Conservation (phyloP, 2,797 vertebrate species). For the Anolis apletophallus region DNA sequence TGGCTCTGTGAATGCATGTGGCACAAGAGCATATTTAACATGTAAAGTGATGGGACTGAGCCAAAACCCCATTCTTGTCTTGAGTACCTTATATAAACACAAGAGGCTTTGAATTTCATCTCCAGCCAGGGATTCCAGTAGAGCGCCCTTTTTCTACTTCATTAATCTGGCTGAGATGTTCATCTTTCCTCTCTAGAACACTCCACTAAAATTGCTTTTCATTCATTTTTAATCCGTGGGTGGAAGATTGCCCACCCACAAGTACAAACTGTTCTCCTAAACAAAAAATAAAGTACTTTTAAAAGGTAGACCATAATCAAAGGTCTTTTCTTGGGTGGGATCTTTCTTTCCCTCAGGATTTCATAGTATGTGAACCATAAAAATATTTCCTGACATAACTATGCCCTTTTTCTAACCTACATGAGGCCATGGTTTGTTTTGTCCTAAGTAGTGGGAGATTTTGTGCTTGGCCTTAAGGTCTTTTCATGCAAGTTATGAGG, state of each 20-base stretch:
- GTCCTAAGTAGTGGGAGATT: not conserved
- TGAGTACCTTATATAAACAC: not conserved
- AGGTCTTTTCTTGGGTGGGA: accelerated
- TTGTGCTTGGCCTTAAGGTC: not conserved
- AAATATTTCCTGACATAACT: slow-evolving; percentile 12
- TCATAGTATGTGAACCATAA: not conserved
- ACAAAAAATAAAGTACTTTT: slow-evolving; percentile 19
- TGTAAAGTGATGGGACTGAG: not conserved
- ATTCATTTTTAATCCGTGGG: slow-evolving; percentile 15
- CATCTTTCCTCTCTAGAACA: not conserved
- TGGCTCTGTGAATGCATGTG: not conserved
- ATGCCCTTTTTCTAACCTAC: not conserved
- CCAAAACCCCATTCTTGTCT: not conserved
- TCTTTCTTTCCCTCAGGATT: slow-evolving; percentile 24
- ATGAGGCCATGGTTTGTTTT: slow-evolving; percentile 5
- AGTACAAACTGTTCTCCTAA: not conserved
- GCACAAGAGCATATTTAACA: not conserved
- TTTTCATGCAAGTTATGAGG: not conserved
- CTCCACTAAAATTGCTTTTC: slow-evolving; percentile 8
- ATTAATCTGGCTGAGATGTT: not conserved
- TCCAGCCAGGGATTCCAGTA: not conserved
- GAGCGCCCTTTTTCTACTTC: not conserved
- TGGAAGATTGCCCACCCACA: not conserved
- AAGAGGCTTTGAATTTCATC: slow-evolving; percentile 2
- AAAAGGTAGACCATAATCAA: slow-evolving; percentile 3